Percentiles rank a stretch among this genome's conserved stretches.
phyloP scores from a whole-genome alignment of 2,888 invertebrate genomes.

The Sinelater perroti region DNA sequence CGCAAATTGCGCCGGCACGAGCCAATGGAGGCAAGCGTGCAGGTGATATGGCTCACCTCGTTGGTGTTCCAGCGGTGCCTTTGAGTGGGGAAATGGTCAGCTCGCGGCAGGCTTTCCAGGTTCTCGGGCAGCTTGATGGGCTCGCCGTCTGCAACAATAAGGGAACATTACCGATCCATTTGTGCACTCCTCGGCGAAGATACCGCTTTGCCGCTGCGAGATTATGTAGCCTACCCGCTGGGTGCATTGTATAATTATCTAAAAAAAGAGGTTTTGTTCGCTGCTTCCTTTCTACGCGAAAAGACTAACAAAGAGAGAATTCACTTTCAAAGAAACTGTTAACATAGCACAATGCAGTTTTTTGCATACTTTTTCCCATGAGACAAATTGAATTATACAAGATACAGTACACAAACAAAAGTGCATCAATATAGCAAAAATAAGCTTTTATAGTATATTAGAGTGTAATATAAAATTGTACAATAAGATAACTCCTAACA shows the following conservation, averaged over 20 bases:
- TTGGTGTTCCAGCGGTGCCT: constrained; percentile 99
- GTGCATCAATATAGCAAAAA: too few relatives aligned
- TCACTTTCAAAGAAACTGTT: too few relatives aligned
- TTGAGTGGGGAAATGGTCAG: constrained; percentile 93
- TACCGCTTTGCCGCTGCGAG: constrained; percentile 17
- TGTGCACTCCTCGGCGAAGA: constrained; percentile 22
- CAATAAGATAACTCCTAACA: too few relatives aligned
- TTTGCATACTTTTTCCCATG: too few relatives aligned
- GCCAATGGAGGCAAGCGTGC: constrained; percentile 29
- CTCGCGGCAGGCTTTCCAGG: constrained; percentile 92
- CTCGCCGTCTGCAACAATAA: constrained; percentile 78
- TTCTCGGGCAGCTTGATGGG: constrained; percentile 94
- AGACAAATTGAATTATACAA: too few relatives aligned
- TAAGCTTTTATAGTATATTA: too few relatives aligned
- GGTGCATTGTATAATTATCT: constrained; percentile 18
- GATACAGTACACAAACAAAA: too few relatives aligned
- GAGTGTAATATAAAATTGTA: too few relatives aligned
- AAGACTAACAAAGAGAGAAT: too few relatives aligned
- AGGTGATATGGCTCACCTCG: constrained; percentile 75
- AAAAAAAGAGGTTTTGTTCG: too few relatives aligned
- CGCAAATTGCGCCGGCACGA: constrained; percentile 24
- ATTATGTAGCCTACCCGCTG: constrained; percentile 13
- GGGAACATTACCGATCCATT: constrained; percentile 31
- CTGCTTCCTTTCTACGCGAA: too few relatives aligned
- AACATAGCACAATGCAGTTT: too few relatives aligned